A percentile compares a stretch with the other conserved stretches of the same genome.
Conservation (phyloP, 2,797 vertebrate genomes). For the Limosa lapponica region DNA sequence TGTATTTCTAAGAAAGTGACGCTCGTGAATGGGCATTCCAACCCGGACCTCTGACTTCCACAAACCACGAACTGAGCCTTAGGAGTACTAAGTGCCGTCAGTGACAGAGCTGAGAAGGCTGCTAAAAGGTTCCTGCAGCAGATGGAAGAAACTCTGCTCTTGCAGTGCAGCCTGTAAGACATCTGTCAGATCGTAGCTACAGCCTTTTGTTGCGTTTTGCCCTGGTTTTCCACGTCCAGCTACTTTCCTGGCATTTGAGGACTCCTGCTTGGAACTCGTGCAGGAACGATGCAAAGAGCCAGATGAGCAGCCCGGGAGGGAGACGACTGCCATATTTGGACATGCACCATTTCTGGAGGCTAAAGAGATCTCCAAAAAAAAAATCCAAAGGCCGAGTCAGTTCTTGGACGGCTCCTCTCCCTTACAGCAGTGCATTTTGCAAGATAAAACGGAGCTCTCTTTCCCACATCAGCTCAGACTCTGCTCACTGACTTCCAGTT, state of each 20-base stretch:
- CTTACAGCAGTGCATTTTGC: not conserved
- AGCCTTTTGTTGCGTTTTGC: not conserved
- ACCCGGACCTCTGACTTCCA: not conserved
- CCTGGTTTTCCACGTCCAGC: not conserved
- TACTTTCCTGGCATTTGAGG: conserved; percentile 53
- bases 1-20: not conserved
- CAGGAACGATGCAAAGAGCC: not conserved
- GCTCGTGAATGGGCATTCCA: not conserved
- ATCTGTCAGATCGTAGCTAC: conserved; percentile 4
- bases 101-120: not conserved
- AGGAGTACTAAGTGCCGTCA: not conserved
- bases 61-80: rapidly evolving
- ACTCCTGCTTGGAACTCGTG: conserved; percentile 11
- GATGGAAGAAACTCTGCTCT: not conserved
- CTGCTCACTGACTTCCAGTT: not conserved
- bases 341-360: conserved; percentile 43
- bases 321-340: conserved; percentile 40
- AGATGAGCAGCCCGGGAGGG: not conserved
- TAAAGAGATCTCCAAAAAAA: conserved; percentile 6
- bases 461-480: not conserved
- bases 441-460: not conserved
- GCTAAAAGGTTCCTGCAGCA: not conserved
- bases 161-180: not conserved
- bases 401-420: not conserved
- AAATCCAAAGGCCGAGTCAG: not conserved